Evolutionary conservation across 2,888 invertebrate genomes (phyloP).

Genomic region (Fragum fragum): DNA sequence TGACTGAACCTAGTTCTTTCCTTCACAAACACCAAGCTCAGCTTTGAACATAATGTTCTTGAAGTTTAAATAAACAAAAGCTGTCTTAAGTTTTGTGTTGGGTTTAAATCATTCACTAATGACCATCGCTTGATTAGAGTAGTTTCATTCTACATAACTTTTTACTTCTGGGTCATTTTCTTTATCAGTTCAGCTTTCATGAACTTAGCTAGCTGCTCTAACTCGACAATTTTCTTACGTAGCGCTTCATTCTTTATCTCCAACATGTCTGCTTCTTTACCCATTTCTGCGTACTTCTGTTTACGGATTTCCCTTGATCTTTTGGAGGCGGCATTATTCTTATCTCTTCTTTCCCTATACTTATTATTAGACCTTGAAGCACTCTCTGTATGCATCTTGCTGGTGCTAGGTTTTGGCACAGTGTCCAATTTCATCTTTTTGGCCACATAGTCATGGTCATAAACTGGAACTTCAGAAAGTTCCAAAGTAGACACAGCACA

Average conservation of each 20-base stretch:
- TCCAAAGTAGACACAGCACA: constrained; percentile 13
- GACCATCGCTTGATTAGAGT: neutral
- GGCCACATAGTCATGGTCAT: constrained; percentile 75
- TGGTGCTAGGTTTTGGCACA: constrained; percentile 25
- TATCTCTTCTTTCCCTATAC: constrained; percentile 77
- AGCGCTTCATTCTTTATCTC: constrained; percentile 77
- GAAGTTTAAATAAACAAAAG: neutral
- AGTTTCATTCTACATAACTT: neutral
- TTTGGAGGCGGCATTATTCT: constrained; percentile 84
- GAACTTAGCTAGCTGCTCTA: constrained; percentile 81
- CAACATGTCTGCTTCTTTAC: constrained; percentile 77
- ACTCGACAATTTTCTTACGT: constrained; percentile 75
- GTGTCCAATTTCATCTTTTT: constrained; percentile 57
- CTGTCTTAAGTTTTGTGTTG: neutral
- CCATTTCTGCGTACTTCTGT: constrained; percentile 81
- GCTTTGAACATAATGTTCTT: neutral
- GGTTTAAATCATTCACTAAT: neutral
- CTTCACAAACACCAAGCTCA: neutral
- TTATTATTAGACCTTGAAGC: constrained; percentile 55
- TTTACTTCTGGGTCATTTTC: constrained; percentile 76
- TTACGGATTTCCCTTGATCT: constrained; percentile 82
- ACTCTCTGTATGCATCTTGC: constrained; percentile 6
- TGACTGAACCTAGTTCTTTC: neutral
- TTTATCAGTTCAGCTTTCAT: constrained; percentile 83
- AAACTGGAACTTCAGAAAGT: constrained; percentile 28